A percentile compares a stretch with the other conserved stretches of the same genome.
phyloP scores from a whole-genome alignment of 2,113 vertebrate genomes.

The Capreolus pygargus region DNA sequence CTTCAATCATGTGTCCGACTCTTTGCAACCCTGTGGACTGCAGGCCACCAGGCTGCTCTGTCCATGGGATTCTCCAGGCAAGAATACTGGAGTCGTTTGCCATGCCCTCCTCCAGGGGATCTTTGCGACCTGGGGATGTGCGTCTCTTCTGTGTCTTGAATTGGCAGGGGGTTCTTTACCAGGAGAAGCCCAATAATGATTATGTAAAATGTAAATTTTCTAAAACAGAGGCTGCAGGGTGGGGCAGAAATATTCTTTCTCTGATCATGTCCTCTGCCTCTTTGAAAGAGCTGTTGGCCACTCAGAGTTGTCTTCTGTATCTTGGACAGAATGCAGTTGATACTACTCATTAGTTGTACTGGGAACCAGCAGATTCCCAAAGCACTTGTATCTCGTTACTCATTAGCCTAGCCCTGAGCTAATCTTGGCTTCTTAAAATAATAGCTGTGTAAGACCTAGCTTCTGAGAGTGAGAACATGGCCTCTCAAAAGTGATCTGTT shows the following conservation, averaged over 20 bases:
- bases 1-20: not conserved
- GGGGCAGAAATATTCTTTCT: not conserved
- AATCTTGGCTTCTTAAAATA: slow-evolving; percentile 45
- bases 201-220: slow-evolving; percentile 25
- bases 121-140: not conserved
- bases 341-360: slow-evolving; percentile 30
- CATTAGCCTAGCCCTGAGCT: slow-evolving; percentile 4
- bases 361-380: slow-evolving; percentile 15
- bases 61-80: not conserved
- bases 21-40: not conserved
- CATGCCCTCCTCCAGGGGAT: not conserved
- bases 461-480: not conserved
- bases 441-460: slow-evolving; percentile 24
- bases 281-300: not conserved
- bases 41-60: not conserved
- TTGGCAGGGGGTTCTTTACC: not conserved
- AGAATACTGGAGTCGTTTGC: not conserved
- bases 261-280: not conserved
- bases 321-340: not conserved
- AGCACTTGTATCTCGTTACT: slow-evolving; percentile 44
- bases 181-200: not conserved
- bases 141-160: not conserved
- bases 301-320: not conserved
- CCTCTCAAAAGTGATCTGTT: not conserved
- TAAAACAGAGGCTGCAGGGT: not conserved